Percentiles rank a stretch among this genome's conserved stretches.
Evolutionary conservation across 2,113 vertebrate genomes (phyloP).

Genomic region (Stomatorhinus ivindoensis): DNA sequence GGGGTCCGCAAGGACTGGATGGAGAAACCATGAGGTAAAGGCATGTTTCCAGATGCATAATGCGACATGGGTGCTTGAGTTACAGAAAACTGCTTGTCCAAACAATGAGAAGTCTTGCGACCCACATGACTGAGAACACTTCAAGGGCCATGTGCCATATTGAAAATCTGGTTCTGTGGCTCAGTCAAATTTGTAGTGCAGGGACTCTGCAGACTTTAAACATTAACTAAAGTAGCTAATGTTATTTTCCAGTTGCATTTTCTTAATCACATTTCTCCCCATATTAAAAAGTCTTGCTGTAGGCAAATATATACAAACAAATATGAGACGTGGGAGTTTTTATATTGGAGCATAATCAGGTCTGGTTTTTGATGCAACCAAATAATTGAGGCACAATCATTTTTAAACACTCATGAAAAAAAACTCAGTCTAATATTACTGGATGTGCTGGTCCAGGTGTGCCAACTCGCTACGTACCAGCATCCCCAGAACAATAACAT

Average conservation of each 20-base stretch:
- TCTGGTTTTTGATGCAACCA: neutral
- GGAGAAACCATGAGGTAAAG: neutral
- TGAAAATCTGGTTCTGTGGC: neutral
- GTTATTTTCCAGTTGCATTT: neutral
- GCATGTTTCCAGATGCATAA: neutral
- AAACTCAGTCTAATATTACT: neutral
- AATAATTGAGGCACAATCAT: neutral
- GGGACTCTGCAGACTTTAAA: neutral
- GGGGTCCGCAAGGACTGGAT: no score
- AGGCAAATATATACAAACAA: slow-evolving; percentile 9
- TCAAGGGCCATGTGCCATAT: neutral
- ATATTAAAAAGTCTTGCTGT: neutral
- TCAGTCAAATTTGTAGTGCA: neutral
- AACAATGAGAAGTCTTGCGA: neutral
- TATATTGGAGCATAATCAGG: neutral
- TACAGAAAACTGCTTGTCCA: neutral
- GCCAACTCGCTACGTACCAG: neutral
- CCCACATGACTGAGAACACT: neutral
- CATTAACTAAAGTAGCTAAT: neutral
- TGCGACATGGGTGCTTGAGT: neutral
- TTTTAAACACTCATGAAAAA: neutral
- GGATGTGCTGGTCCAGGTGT: neutral
- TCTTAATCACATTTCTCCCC: neutral
- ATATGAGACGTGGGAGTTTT: neutral
- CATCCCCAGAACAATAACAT: neutral